These are phyloP conservation scores for Labeo catla DNA, from an alignment of 2,113 vertebrate species.

Conservation along the genomic window DNA sequence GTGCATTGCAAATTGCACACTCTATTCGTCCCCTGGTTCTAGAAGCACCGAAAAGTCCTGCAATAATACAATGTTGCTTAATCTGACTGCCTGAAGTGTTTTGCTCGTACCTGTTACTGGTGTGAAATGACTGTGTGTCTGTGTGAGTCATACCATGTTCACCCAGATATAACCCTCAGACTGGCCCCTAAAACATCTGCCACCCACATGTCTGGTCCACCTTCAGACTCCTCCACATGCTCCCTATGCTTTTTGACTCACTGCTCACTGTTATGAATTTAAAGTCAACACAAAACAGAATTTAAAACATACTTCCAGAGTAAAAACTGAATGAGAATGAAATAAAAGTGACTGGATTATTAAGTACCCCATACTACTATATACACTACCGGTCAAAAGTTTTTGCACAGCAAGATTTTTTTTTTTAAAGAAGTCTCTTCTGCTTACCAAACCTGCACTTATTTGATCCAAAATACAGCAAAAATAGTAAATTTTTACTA, in stretches of 20 bases:
- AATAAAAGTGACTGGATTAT: not conserved
- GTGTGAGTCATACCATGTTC: constrained; percentile 33
- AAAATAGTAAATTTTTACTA: no score
- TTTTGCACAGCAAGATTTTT: no score
- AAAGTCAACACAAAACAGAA: not conserved
- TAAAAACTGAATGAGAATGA: not conserved
- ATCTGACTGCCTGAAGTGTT: not conserved
- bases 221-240: not conserved
- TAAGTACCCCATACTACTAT: no score
- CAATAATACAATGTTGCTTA: constrained; percentile 9
- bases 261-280: constrained; percentile 4
- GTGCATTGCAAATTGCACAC: constrained; percentile 7
- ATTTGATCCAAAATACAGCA: no score
- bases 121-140: constrained; percentile 17
- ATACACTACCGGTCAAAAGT: no score
- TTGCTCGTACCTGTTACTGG: constrained; percentile 7
- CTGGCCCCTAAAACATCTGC: constrained; percentile 20
- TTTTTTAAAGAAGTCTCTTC: no score
- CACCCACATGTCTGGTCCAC: constrained; percentile 46
- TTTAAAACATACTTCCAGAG: not conserved
- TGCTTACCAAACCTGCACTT: no score
- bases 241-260: constrained; percentile 13
- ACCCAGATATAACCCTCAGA: constrained; percentile 23
- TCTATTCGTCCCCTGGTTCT: not conserved
- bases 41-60: not conserved